Conservation (phyloP, 2,797 vertebrate genomes). For the Amblyopsis hoosieri region DNA sequence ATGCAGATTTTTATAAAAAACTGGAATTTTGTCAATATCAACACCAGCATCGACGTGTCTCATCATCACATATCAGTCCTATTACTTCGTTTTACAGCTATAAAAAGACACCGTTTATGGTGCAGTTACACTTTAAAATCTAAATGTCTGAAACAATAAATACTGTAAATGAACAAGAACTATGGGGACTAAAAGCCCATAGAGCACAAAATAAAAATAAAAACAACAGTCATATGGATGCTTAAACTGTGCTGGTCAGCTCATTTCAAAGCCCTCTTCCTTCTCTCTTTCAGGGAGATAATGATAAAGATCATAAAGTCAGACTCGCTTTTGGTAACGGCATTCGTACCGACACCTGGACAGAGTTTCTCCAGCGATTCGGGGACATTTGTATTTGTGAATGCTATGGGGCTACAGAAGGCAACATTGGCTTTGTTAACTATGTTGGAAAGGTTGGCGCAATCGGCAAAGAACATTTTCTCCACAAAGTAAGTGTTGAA, state of each 20-base stretch:
- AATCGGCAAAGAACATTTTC: slow-evolving; percentile 75
- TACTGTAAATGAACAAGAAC: neutral
- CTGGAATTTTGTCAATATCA: too few species aligned
- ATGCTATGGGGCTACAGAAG: slow-evolving; percentile 87
- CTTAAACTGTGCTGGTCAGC: neutral
- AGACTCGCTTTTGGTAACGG: slow-evolving; percentile 84
- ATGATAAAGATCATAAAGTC: slow-evolving; percentile 83
- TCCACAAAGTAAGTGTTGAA: slow-evolving; percentile 75
- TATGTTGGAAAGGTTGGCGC: slow-evolving; percentile 84
- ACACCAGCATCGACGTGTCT: too few species aligned
- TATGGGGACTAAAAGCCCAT: neutral
- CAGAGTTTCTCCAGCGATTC: slow-evolving; percentile 82
- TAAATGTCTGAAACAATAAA: neutral
- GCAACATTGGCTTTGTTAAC: slow-evolving; percentile 84
- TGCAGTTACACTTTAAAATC: too few species aligned
- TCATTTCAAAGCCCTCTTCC: neutral
- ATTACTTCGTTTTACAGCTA: too few species aligned
- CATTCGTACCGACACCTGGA: slow-evolving; percentile 82
- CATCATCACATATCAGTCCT: too few species aligned
- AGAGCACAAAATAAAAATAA: neutral
- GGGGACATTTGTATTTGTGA: slow-evolving; percentile 82
- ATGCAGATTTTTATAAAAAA: too few species aligned
- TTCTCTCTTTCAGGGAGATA: slow-evolving; percentile 70
- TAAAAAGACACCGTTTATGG: too few species aligned
- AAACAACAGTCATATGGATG: neutral